Evolutionary conservation across 2,888 invertebrate species (phyloP), one percentile per base, ranked within the genome.

Genomic region (Euphydryas editha): DNA sequence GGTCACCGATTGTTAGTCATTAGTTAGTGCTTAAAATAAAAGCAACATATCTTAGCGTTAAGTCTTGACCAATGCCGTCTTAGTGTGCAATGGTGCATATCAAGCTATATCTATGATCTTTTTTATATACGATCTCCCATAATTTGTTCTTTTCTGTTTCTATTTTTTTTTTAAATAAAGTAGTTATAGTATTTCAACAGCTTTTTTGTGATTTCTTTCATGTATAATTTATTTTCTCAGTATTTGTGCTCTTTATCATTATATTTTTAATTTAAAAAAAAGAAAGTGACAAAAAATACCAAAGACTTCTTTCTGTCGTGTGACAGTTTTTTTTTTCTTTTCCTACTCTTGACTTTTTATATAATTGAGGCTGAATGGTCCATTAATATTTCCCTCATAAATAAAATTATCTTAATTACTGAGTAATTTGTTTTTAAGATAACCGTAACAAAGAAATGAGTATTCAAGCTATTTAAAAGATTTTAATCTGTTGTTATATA

Each of bases 1-100:
- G 42, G 42, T 44, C n/a, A 44, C 39, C 39, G 13, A 39, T 44
- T 44, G n/a, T 44, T 44, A 44, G 15, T 44, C 39, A n/a, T 44
- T 44, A n/a, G 42, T 44, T n/a, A n/a, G 42, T n/a, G 42, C 42
- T n/a, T 44, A 44, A n/a, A 39, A 39, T 39, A n/a, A 15, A 44
- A n/a, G 13, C 39, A 44, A 44, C n/a, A 44, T n/a, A 44, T 15
- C 42, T n/a, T 30, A 7, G 6, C 30, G n/a, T n/a, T 2, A 44
- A 39, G n/a, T 44, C 3, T n/a, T n/a, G 42, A 44, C 42, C n/a
- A 44, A 44, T n/a, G 42, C 42, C 42, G n/a, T n/a, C 42, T 44
- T 44, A n/a, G 15, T 15, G 15, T 44, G 42, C 5, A n/a, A 0
- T 6, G n/a, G n/a, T n/a, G n/a, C 42, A 30, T n/a, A n/a, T 42